These are phyloP conservation scores for Drosophila cardini DNA, from an alignment of 1,140 invertebrate species.

Conservation along the genomic window DNA sequence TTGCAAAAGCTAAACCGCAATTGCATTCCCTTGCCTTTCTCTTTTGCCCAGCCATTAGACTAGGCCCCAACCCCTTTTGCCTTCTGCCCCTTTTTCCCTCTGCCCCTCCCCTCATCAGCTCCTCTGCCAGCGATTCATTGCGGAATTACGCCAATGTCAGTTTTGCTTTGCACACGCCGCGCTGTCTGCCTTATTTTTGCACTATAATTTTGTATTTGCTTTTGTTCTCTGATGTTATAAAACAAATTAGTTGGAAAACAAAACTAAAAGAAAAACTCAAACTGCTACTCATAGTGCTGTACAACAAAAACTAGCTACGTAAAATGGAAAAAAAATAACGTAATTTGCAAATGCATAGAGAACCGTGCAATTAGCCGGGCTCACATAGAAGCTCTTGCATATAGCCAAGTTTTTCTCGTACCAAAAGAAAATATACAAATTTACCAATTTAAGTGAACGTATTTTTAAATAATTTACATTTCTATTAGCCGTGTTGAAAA, in stretches of 20 bases:
- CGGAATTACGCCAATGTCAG: conserved; percentile 42
- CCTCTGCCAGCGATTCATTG: neutral
- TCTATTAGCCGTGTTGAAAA: neutral
- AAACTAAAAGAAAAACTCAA: conserved; percentile 39
- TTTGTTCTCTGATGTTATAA: conserved; percentile 74
- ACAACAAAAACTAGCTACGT: no score
- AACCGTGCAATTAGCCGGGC: conserved; percentile 71
- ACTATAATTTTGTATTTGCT: conserved; percentile 74
- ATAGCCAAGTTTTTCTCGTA: conserved; percentile 6
- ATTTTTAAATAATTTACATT: neutral
- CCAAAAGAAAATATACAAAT: conserved; percentile 10
- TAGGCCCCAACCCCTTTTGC: conserved; percentile 31
- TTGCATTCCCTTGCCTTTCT: conserved; percentile 20
- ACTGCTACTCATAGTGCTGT: neutral
- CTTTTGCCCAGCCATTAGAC: conserved; percentile 34
- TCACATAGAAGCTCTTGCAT: conserved; percentile 41
- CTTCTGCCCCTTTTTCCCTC: neutral
- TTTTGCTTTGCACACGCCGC: conserved; percentile 66
- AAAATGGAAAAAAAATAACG: conserved; percentile 42
- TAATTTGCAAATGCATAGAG: conserved; percentile 63
- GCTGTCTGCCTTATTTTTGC: conserved; percentile 70
- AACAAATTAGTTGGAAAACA: conserved; percentile 76
- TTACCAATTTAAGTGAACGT: conserved; percentile 7
- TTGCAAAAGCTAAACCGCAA: conserved; percentile 77
- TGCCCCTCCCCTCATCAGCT: no score